Evolutionary conservation across 2,888 invertebrate species (phyloP), one percentile per base, ranked within the genome.

Genomic region (Tinea pellionella): DNA sequence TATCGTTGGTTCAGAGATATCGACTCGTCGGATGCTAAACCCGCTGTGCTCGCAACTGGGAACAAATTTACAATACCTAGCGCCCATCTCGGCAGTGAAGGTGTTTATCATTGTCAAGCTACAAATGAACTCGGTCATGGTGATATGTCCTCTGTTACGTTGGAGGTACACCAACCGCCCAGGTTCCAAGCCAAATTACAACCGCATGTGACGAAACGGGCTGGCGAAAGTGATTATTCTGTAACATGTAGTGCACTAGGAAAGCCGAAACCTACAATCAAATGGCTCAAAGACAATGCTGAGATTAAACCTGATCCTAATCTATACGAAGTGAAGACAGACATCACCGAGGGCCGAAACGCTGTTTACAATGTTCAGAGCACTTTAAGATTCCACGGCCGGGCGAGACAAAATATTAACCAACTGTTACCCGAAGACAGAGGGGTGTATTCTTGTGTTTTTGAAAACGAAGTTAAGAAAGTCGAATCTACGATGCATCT

Each of bases 401-500:
- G 92, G 67, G 92, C 93, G 7, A 88, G 96, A 62, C 92, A 95
- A 0, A 91, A 91, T 64, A 89, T 89, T 24, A 94, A 94, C 75
- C 92, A 94, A 73, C 81, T 96, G 61, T 83, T 95, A 59, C 95
- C 96, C 0, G 92, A 92, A 47, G 97, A 97, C 75, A 90, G 96
- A 59, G 97, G 97, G 56, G 90, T 93, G 59, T 97, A 96, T 78
- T 92, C 94, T 1, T 97, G 97, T 74, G 90, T 93, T 56, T 96
- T 96, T 72, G 93, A 94, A 74, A 97, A 97, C 74, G 96, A 96
- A 80, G 96, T 96, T 13, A 94, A 94, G 75, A 92, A 92, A 71
- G 92, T 94, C 57, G 96, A 96, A 73, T 95, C 95, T 9, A 93
- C 93, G 64, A 96, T 96, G 95, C 94, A 95, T 79, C 88, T 97